Evolutionary conservation across 1,140 invertebrate genomes (phyloP).

Genomic region (Nymphalis io): DNA sequence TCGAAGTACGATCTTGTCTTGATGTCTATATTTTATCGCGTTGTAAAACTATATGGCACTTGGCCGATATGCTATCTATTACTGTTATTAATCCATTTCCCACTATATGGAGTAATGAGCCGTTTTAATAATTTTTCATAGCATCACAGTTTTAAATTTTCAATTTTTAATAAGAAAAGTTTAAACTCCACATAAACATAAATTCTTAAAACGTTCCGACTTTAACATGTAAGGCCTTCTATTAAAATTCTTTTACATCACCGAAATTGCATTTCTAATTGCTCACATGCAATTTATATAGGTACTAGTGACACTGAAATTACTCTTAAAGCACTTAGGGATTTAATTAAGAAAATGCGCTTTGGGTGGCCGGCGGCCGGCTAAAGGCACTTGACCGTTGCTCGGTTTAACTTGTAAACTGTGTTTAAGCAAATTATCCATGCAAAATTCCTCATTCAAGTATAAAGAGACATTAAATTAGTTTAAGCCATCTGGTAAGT

Average conservation of each 20-base stretch:
- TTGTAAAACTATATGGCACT: too few relatives aligned
- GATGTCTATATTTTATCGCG: too few relatives aligned
- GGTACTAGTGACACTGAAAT: constrained; percentile 34
- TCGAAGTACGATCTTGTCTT: too few relatives aligned
- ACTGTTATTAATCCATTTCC: too few relatives aligned
- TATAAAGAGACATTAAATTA: constrained; percentile 41
- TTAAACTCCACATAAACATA: too few relatives aligned
- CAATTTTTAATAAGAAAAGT: too few relatives aligned
- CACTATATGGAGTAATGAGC: too few relatives aligned
- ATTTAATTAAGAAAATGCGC: constrained; percentile 63
- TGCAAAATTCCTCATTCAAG: constrained; percentile 50
- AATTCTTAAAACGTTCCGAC: too few relatives aligned
- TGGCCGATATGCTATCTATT: too few relatives aligned
- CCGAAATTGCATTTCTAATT: constrained; percentile 20
- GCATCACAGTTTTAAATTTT: too few relatives aligned
- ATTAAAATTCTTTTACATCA: constrained; percentile 16
- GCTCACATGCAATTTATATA: constrained; percentile 21
- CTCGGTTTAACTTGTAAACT: constrained; percentile 48
- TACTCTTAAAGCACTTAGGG: constrained; percentile 44
- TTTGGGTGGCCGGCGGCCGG: constrained; percentile 42
- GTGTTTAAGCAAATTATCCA: constrained; percentile 64
- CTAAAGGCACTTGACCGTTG: constrained; percentile 48
- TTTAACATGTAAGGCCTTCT: not conserved
- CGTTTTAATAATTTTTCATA: too few relatives aligned
- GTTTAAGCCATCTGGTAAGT: constrained; percentile 15